Evolutionary conservation across 1,140 invertebrate species (phyloP), one percentile per base, ranked within the genome.

Genomic region (Anthonomus grandis): DNA sequence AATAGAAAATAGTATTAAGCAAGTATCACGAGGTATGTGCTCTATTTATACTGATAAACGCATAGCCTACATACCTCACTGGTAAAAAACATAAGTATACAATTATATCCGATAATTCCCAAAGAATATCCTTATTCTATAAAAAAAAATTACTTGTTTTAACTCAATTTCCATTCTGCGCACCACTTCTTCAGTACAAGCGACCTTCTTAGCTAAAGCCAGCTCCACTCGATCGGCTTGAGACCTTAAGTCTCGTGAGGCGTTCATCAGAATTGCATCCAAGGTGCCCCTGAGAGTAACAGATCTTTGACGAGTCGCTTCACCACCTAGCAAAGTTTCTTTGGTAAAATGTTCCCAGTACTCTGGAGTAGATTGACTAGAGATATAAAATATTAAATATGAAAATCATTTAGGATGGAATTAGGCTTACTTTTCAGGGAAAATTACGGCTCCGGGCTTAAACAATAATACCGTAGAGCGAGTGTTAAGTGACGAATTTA

Each of bases 171-270:
- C 84, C 44, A 89, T 70, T 57, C 81, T 80, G 13, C 80, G 76
- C 22, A 81, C 76, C 1, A 84, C 71, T 70, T 87, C 82, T 62
- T 87, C 80, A 0, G 81, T 85, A 44, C 86, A 81, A 25, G 81
- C 79, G 17, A 88, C 81, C 22, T 85, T 81, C 42, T 83, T 77
- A 0, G 78, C 78, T 31, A 90, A 67, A 1, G 83, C 81, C 42
- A 80, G 74, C 64, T 90, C 86, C 0, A 89, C 86, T 39, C 73
- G 73, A 69, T 87, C 86, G 0, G 86, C 86, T 74, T 90, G 87
- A 21, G 77, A 81, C 19, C 86, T 77, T 8, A 91, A 75, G 72
- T 89, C 86, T 53, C 83, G 76, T 1, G 87, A 79, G 1, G 80
- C 81, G 49, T 84, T 83, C 6, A 78, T 75, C 25, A 87, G 72